Conservation (phyloP, 2,113 vertebrate species). For the Anhinga anhinga region DNA sequence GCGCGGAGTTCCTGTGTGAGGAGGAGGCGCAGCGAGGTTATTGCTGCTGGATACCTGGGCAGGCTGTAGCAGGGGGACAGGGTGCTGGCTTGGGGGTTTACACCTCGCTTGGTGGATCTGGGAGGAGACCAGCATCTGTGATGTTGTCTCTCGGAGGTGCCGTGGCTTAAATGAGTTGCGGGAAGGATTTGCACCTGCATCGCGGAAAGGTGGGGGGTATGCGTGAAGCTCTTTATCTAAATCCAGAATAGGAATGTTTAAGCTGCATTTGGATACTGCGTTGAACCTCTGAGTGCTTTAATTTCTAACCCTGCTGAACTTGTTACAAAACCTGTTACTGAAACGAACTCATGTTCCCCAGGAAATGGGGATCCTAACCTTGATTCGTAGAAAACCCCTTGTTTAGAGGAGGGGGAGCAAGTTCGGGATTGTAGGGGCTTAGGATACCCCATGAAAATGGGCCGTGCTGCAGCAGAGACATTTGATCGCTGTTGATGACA, state of each 20-base stretch:
- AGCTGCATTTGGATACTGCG: neutral
- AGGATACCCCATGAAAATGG: neutral
- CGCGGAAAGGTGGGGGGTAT: neutral
- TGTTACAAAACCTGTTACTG: neutral
- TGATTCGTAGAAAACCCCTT: neutral
- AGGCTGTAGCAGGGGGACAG: neutral
- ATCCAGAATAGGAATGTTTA: neutral
- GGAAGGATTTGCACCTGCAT: neutral
- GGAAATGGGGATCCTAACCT: neutral
- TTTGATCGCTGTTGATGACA: neutral
- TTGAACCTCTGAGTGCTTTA: neutral
- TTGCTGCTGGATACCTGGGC: neutral
- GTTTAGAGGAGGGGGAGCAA: neutral
- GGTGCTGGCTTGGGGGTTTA: neutral
- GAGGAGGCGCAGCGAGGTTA: neutral
- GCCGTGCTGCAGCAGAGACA: neutral
- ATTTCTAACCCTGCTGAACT: neutral
- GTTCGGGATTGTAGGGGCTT: neutral
- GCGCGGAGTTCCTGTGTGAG: rapidly evolving
- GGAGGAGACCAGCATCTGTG: neutral
- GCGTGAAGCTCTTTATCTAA: neutral
- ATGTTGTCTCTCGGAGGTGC: neutral
- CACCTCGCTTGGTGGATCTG: neutral
- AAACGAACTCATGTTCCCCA: neutral
- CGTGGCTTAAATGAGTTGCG: neutral